Conservation (phyloP, 2,113 vertebrate genomes). For the Leucoraja erinaceus region DNA sequence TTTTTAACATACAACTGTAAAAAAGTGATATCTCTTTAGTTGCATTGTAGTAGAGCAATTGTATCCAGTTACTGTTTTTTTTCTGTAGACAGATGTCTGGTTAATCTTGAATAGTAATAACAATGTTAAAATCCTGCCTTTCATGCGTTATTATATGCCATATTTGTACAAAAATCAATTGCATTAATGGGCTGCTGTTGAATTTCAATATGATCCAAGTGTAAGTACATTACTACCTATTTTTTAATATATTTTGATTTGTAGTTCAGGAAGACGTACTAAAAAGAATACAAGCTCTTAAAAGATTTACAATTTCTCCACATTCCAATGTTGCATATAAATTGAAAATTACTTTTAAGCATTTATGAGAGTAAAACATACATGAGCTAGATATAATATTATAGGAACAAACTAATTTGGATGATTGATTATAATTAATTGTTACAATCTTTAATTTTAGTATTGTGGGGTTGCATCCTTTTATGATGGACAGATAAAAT, state of each 20-base stretch:
- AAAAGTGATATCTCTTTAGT: not conserved
- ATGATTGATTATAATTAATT: slow-evolving; percentile 13
- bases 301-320: slow-evolving; percentile 20
- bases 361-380: not conserved
- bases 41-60: not conserved
- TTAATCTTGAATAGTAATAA: not conserved
- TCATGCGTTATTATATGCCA: not conserved
- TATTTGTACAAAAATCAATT: not conserved
- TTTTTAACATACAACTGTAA: too few relatives aligned
- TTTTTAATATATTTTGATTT: not conserved
- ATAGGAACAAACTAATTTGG: not conserved
- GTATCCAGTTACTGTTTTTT: not conserved
- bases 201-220: not conserved
- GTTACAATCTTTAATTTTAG: not conserved
- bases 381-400: slow-evolving; percentile 31
- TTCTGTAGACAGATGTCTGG: not conserved
- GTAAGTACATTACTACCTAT: not conserved
- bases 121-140: not conserved
- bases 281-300: slow-evolving; percentile 22
- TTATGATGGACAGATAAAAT: not conserved
- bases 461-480: not conserved
- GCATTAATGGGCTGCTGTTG: not conserved
- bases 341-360: slow-evolving; percentile 20
- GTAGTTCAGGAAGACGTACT: not conserved
- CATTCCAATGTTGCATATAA: slow-evolving; percentile 14